Evolutionary conservation across 92 coral and sea anemone genomes (phyloP), one percentile per base, ranked within the genome.

Genomic region (Ricordea florida): DNA sequence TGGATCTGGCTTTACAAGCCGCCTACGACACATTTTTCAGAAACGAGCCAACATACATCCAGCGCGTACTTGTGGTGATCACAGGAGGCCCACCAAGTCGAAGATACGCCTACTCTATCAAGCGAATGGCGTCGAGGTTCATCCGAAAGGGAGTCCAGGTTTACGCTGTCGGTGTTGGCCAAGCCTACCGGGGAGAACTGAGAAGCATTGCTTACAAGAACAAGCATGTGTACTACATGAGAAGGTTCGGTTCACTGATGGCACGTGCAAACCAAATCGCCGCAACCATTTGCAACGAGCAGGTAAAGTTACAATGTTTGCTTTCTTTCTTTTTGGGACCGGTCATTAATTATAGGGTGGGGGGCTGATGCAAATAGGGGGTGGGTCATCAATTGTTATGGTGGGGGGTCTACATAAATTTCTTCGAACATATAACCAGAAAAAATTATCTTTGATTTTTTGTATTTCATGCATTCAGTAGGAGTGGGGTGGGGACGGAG

Each of bases 21-120:
- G 92, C 87, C 4, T 87, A 86, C 58, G 42, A 65, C 9, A 27
- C 59, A 5, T 77, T 90, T 25, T 90, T 76, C 76, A 57, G 62
- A 10, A 53, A 71, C 24, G 92, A 90, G 47, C 96, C 96, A 15
- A 76, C 72, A 57, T 90, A 90, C 69, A 87, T 90, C 55, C 96
- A 80, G 52, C 87, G 91, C 18, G 92, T 89, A 16, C 50, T 90
- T 69, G 84, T 90, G 8, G 86, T 90, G 18, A 42, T 87, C 26
- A 79, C 92, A 31, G 72, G 77, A 26, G 96, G 96, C 4, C 84
- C 84, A 10, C 96, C 91, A 10, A 78, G 76, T 56, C 79, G 90
- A 22, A 65, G 86, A 26, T 66, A 56, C 13, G 62, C 87, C 33
- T 63, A 76, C 30, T 81, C 89, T 15, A 71, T 90, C 7, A 78